Evolutionary conservation across 2,797 vertebrate genomes (phyloP), one percentile per base, ranked within the genome.

Genomic region (Coccyzus lansbergi): DNA sequence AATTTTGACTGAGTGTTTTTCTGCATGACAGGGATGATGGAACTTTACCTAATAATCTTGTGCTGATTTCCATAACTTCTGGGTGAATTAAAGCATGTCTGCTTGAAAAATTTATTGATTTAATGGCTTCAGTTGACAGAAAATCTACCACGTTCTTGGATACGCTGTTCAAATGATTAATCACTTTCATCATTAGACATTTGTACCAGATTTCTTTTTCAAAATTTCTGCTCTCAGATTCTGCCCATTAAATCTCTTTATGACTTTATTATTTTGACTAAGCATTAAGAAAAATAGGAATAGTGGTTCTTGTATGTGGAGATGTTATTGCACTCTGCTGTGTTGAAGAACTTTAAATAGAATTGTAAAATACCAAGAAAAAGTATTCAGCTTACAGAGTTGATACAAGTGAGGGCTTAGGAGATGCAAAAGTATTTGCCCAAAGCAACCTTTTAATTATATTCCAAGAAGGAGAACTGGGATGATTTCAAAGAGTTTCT

Each of bases 91-190:
- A 90, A 94, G n/a, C 26, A 3, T 34, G 52, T 80, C 78, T 88
- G 9, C 34, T 92, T 36, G 59, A 71, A 93, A 89, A 80, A 70
- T 0, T 3, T 55, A 49, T 77, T 62, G 53, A 62, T 87, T 71
- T 92, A 71, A 36, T 77, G 58, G n/a, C 49, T 92, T 92, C 29
- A 22, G 17, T 85, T 94, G 79, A 71, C 71, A 77, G 81, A 80
- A 92, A 83, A 85, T 72, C 53, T 85, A 71, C 42, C 3, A 29
- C 17, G 15, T 93, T 86, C 34, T 44, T 85, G 53, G 34, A 75
- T 89, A 93, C 91, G 10, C 51, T 71, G 81, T 87, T 91, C 28
- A 75, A 75, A 81, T 81, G 26, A 77, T 92, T 87, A 71, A 95
- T 93, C 65, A 36, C 58, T 81, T 85, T 25, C 29, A 49, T 79